Percentiles rank a stretch among this genome's conserved stretches.
Conservation (phyloP, 2,113 vertebrate species). For the Pavo muticus region DNA sequence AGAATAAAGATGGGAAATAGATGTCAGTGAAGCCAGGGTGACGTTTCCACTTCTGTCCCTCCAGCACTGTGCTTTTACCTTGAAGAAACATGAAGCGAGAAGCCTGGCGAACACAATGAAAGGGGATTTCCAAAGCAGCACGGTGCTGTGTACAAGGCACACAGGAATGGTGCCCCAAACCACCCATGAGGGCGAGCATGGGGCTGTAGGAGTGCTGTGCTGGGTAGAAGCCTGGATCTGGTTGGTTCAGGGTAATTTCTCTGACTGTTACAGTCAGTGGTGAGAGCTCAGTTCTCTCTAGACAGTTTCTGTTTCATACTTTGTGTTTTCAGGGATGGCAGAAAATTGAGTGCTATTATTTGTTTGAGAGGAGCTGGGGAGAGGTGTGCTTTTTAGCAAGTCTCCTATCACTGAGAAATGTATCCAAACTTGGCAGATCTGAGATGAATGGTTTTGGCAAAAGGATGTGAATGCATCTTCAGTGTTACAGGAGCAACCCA, state of each 20-base stretch:
- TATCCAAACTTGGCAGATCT: not conserved
- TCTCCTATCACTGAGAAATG: not conserved
- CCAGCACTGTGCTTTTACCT: not conserved
- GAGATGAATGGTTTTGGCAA: not conserved
- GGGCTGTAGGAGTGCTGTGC: not conserved
- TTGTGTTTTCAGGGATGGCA: not conserved
- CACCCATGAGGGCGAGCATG: not conserved
- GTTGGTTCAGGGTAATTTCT: not conserved
- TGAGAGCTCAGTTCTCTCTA: not conserved
- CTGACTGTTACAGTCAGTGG: not conserved
- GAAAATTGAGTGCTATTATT: not conserved
- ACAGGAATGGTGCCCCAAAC: not conserved
- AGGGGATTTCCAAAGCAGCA: not conserved
- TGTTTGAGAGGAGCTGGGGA: not conserved
- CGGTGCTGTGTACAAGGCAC: not conserved
- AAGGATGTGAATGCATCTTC: not conserved
- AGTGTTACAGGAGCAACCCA: not conserved
- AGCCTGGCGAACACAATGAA: not conserved
- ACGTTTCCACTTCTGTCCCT: not conserved
- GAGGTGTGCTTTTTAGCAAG: not conserved
- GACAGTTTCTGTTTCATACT: not conserved
- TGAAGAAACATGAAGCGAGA: not conserved
- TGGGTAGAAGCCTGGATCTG: not conserved
- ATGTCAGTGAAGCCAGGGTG: not conserved
- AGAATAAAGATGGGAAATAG: not conserved